Evolutionary conservation across 2,888 invertebrate species (phyloP).

Genomic region (Scaeva pyrastri): DNA sequence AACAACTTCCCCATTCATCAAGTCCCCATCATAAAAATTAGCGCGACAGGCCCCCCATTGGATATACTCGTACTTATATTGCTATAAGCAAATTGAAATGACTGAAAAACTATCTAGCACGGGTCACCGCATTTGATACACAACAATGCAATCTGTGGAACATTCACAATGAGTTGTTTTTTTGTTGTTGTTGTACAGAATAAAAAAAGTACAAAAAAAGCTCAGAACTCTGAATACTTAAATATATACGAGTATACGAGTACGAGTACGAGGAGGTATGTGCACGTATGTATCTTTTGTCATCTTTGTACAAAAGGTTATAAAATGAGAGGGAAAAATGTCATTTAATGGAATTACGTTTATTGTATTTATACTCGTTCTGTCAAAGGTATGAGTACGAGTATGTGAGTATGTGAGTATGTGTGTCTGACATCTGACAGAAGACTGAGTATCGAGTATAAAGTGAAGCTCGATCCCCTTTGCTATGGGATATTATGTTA

Average conservation of each 20-base stretch:
- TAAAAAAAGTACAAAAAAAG: conserved; percentile 8
- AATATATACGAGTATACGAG: too few relatives aligned
- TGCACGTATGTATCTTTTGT: conserved; percentile 31
- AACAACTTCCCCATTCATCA: conserved; percentile 1
- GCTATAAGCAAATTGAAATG: conserved; percentile 33
- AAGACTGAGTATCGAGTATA: background rate
- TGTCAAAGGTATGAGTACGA: background rate
- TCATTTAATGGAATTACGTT: conserved; percentile 72
- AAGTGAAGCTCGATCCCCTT: background rate
- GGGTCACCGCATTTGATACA: conserved; percentile 29
- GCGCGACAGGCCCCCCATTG: conserved; percentile 21
- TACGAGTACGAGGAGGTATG: too few relatives aligned
- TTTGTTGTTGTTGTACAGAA: conserved; percentile 19
- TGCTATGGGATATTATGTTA: background rate
- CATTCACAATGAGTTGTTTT: conserved; percentile 45
- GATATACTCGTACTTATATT: background rate
- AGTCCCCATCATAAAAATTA: conserved; percentile 2
- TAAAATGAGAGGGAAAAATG: conserved; percentile 61
- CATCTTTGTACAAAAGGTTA: conserved; percentile 45
- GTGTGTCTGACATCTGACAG: conserved; percentile 12
- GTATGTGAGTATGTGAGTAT: too few relatives aligned
- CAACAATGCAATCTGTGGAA: conserved; percentile 63
- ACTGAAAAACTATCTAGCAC: conserved; percentile 45
- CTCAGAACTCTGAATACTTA: conserved; percentile 43
- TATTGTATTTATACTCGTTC: conserved; percentile 39